Conservation (phyloP, 2,888 invertebrate species). For the Acanthosepion lycidas region DNA sequence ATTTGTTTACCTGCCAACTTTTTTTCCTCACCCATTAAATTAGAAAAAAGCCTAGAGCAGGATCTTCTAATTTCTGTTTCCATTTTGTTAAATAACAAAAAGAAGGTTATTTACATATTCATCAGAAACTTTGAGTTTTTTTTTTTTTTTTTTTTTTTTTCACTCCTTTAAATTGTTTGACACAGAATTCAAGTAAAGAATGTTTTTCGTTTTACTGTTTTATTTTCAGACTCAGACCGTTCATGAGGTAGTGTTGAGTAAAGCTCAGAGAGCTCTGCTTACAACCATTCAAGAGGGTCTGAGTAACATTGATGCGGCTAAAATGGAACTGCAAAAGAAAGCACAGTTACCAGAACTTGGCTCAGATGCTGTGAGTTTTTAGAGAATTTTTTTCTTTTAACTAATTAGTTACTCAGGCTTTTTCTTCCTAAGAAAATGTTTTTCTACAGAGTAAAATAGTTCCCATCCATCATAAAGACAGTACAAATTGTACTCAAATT, state of each 20-base stretch:
- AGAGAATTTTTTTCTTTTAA: too few relatives aligned
- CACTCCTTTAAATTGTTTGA: too few relatives aligned
- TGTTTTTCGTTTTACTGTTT: slow-evolving; percentile 40
- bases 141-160: too few relatives aligned
- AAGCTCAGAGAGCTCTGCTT: slow-evolving; percentile 93
- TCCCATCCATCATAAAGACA: too few relatives aligned
- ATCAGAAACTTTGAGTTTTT: background rate
- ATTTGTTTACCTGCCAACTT: too few relatives aligned
- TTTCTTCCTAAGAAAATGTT: too few relatives aligned
- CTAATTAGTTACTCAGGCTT: too few relatives aligned
- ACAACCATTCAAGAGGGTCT: slow-evolving; percentile 92
- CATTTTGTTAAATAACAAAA: too few relatives aligned
- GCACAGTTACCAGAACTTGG: slow-evolving; percentile 79
- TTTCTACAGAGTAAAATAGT: too few relatives aligned
- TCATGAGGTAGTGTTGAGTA: slow-evolving; percentile 88
- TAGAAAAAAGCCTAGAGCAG: background rate
- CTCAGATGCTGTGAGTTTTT: slow-evolving; percentile 69
- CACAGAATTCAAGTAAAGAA: background rate
- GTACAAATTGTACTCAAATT: too few relatives aligned
- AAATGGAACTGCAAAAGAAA: slow-evolving; percentile 82
- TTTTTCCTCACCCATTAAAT: too few relatives aligned
- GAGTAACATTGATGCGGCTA: slow-evolving; percentile 89
- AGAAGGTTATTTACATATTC: background rate
- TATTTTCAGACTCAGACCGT: slow-evolving; percentile 83
- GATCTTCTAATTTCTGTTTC: background rate